Base-by-base conservation (phyloP, 2,888 invertebrate genomes). In the Drosophila seclusa region DNA sequence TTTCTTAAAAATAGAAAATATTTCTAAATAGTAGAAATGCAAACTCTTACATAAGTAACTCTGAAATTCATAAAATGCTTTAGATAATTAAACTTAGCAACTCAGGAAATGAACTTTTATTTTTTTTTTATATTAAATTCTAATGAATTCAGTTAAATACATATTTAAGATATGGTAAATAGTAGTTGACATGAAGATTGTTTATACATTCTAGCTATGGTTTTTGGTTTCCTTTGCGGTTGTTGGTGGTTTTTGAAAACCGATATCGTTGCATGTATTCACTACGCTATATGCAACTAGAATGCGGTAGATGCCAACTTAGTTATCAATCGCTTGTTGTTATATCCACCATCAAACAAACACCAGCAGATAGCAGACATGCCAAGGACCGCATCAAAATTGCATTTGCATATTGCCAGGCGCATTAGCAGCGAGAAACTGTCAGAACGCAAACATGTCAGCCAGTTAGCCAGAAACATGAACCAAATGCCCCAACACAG, bases 371-470 rank as follows among this genome's bases (percentile, higher is more conserved):
- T 54, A 58, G 59, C 65, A 66, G 40, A 42, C 49, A 50, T 34
- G 42, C 24, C 71, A 65, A 68, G 42, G 49, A 67, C 61, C 78
- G 60, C 57, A 72, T 71, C 61, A 66, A 78, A 85, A 87, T 85
- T 83, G 71, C 83, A 87, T 87, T 87, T 87, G 88, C 87, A 89
- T 87, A 80, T 34, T 73, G 63, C 60, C 73, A 61, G 68, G 69
- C 70, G 66, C 68, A 82, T 76, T 73, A 76, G 68, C 75, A 68
- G 52, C 34, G 57, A 45, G 45, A 57, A 60, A 27, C 50, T 53
- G 50, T 42, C 42, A 36, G 58, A 55, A 55, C n/a, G 36, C 27
- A 27, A 55, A n/a, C 54, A 24, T 31, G 16, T 50, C 60, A 61
- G 52, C 32, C 50, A 63, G 63, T 57, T 54, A 32, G 16, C 16